Evolutionary conservation across 2,797 vertebrate species (phyloP).

Genomic region (Hyperoplus immaculatus): DNA sequence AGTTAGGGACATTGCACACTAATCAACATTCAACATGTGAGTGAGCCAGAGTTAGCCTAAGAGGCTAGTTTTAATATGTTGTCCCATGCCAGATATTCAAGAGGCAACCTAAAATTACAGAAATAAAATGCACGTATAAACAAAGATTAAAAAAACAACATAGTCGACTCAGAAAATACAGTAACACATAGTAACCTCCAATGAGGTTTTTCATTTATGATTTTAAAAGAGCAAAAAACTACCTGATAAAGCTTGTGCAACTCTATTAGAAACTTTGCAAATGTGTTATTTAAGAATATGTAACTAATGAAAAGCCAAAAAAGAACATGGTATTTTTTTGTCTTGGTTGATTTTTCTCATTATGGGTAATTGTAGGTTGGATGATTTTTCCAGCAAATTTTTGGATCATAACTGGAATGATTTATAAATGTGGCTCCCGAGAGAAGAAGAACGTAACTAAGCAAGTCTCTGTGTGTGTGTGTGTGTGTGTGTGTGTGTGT

Average conservation of each 20-base stretch:
- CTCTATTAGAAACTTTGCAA: background rate
- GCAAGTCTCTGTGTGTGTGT: constrained; percentile 23
- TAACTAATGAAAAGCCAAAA: background rate
- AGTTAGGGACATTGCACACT: too few relatives aligned
- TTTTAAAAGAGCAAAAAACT: constrained; percentile 3
- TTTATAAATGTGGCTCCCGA: constrained; percentile 62
- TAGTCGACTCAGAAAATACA: too few relatives aligned
- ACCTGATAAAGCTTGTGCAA: background rate
- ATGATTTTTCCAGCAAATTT: constrained; percentile 44
- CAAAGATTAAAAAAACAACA: too few relatives aligned
- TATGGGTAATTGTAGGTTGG: constrained; percentile 50
- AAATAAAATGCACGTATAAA: too few relatives aligned
- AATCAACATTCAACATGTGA: too few relatives aligned
- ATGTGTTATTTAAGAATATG: background rate
- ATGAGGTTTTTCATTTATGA: background rate
- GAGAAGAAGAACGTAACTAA: constrained; percentile 41
- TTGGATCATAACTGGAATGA: constrained; percentile 48
- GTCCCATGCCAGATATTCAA: too few relatives aligned
- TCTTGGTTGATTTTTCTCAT: constrained; percentile 57
- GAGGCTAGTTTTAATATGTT: too few relatives aligned
- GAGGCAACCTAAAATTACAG: too few relatives aligned
- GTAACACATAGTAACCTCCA: too few relatives aligned
- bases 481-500: background rate
- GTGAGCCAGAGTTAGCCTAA: too few relatives aligned
- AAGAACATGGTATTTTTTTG: constrained; percentile 34